Evolutionary conservation across 2,888 invertebrate genomes (phyloP).

Genomic region (Cremastinae sp.): DNA sequence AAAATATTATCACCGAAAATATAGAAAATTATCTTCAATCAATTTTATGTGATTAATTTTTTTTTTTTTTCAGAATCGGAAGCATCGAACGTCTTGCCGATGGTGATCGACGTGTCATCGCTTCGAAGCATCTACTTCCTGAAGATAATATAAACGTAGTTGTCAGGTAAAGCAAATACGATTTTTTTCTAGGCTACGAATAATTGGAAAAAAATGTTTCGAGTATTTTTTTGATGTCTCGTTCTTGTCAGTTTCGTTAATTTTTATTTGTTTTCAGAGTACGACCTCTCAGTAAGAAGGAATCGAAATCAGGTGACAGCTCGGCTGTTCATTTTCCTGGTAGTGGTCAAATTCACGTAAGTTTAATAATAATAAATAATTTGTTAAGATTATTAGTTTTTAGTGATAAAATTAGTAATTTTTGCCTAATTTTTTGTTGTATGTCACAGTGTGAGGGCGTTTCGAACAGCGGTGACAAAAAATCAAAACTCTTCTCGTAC

Average conservation of each 20-base stretch:
- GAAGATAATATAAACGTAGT: slow-evolving; percentile 95
- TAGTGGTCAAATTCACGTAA: slow-evolving; percentile 90
- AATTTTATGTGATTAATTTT: not conserved
- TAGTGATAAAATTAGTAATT: not conserved
- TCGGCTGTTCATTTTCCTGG: slow-evolving; percentile 92
- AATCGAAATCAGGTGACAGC: slow-evolving; percentile 86
- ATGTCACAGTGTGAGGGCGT: slow-evolving; percentile 69
- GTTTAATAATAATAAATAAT: slow-evolving; percentile 69
- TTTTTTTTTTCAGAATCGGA: slow-evolving; percentile 75
- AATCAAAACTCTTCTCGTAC: slow-evolving; percentile 94
- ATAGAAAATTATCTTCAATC: no score
- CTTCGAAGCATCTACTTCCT: slow-evolving; percentile 81
- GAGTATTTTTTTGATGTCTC: no score
- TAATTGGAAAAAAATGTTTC: no score
- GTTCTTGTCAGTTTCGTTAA: no score
- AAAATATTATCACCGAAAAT: no score
- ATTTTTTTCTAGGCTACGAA: slow-evolving; percentile 7
- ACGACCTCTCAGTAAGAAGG: slow-evolving; percentile 89
- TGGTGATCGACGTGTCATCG: slow-evolving; percentile 79
- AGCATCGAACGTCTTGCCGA: slow-evolving; percentile 81
- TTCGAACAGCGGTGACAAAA: slow-evolving; percentile 82
- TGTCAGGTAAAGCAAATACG: slow-evolving; percentile 85
- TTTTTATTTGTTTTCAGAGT: slow-evolving; percentile 83
- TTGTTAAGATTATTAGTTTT: slow-evolving; percentile 42
- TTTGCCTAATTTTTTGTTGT: not conserved